These are phyloP conservation scores for Stegostoma tigrinum DNA, from an alignment of 2,113 vertebrate species.

Conservation along the genomic window DNA sequence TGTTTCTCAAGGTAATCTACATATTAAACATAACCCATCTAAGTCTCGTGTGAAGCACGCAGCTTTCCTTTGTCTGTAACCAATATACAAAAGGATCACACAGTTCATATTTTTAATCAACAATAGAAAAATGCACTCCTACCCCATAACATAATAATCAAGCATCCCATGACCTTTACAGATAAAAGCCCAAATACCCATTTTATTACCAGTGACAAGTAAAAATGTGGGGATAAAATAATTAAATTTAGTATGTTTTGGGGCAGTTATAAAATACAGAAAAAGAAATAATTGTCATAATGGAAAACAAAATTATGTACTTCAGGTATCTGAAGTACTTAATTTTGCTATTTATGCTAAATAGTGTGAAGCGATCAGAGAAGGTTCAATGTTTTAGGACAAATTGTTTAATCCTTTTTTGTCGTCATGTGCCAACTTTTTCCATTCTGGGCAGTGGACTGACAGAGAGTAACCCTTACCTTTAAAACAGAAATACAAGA, in stretches of 20 bases:
- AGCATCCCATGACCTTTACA: slow-evolving; percentile 15
- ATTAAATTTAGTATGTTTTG: slow-evolving; percentile 29
- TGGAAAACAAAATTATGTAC: slow-evolving; percentile 38
- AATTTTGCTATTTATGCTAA: slow-evolving; percentile 37
- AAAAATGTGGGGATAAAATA: slow-evolving; percentile 36
- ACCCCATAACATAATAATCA: slow-evolving; percentile 32
- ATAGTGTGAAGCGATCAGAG: slow-evolving; percentile 25
- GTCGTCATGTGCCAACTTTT: not conserved
- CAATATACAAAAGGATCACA: slow-evolving; percentile 20
- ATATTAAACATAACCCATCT: not conserved
- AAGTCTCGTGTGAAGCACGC: slow-evolving; percentile 16
- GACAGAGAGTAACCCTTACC: not conserved
- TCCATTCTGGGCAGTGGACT: not conserved
- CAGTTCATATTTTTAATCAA: slow-evolving; percentile 33
- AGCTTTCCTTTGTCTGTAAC: slow-evolving; percentile 30
- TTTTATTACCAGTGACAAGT: slow-evolving; percentile 28
- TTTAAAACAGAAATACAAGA: slow-evolving; percentile 22
- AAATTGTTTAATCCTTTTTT: slow-evolving; percentile 37
- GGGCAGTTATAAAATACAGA: slow-evolving; percentile 27
- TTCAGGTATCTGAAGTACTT: slow-evolving; percentile 36
- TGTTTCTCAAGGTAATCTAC: not conserved
- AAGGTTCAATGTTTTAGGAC: slow-evolving; percentile 35
- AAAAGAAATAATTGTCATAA: slow-evolving; percentile 38
- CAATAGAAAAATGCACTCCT: slow-evolving; percentile 29
- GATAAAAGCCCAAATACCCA: slow-evolving; percentile 35